Conservation (phyloP, 1,140 invertebrate genomes). For the Sycobia sp. region DNA sequence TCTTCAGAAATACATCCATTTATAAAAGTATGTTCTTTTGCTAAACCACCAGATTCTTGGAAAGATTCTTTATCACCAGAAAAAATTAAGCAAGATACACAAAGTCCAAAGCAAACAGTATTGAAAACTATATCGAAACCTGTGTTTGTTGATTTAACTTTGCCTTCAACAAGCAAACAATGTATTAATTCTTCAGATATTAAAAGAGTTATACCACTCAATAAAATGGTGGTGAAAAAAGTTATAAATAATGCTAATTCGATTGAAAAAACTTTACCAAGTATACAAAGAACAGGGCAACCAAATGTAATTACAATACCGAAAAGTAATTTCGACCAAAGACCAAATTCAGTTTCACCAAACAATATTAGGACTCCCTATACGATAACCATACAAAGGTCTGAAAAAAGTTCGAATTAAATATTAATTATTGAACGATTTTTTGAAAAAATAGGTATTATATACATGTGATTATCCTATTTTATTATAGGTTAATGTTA, state of each 20-base stretch:
- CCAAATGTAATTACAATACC: background rate
- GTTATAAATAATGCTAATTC: conserved; percentile 39
- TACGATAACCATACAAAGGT: no score
- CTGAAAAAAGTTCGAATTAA: no score
- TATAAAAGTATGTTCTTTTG: conserved; percentile 50
- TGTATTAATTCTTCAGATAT: conserved; percentile 4
- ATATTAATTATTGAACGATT: no score
- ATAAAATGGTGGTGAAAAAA: conserved; percentile 36
- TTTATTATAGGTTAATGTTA: no score
- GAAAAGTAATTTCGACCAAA: background rate
- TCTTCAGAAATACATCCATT: no score
- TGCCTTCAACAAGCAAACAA: background rate
- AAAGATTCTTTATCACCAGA: conserved; percentile 32
- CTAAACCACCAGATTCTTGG: conserved; percentile 50
- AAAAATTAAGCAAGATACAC: background rate
- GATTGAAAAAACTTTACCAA: no score
- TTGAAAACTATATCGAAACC: background rate
- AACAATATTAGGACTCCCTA: background rate
- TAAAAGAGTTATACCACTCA: background rate
- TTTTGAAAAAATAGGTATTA: no score
- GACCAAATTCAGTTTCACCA: background rate
- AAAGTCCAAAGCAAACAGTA: background rate
- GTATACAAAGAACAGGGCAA: no score
- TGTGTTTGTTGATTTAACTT: conserved; percentile 17
- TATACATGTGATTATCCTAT: no score